A percentile compares a stretch with the other conserved stretches of the same genome.
Conservation (phyloP, 2,113 vertebrate species). For the Salvelinus fontinalis region DNA sequence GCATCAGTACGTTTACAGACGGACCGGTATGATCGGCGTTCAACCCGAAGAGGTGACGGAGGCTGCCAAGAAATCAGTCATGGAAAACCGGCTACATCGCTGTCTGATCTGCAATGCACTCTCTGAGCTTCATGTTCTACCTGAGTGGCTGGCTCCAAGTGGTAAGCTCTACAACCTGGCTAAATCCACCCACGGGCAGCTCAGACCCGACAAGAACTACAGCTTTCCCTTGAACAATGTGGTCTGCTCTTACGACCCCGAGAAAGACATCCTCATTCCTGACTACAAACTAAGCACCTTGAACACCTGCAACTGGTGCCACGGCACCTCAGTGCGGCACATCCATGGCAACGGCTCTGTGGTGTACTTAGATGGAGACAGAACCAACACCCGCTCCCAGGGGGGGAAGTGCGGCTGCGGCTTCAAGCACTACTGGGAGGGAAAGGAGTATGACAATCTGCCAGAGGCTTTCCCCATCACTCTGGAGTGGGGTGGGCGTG, state of each 20-base stretch:
- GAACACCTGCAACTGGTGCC: slow-evolving; percentile 93
- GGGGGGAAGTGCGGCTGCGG: slow-evolving; percentile 97
- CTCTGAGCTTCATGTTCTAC: slow-evolving; percentile 89
- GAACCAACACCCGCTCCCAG: slow-evolving; percentile 87
- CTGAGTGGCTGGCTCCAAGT: slow-evolving; percentile 89
- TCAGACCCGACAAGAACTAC: slow-evolving; percentile 95
- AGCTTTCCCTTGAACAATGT: slow-evolving; percentile 94
- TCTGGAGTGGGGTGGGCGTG: slow-evolving; percentile 94
- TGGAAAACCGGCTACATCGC: slow-evolving; percentile 93
- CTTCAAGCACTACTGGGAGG: slow-evolving; percentile 98
- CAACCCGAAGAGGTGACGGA: slow-evolving; percentile 97
- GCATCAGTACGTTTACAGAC: slow-evolving; percentile 95
- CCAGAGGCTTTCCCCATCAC: slow-evolving; percentile 98
- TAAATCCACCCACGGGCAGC: slow-evolving; percentile 88
- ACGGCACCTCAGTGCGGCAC: slow-evolving; percentile 86
- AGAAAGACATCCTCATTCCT: slow-evolving; percentile 85
- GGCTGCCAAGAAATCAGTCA: slow-evolving; percentile 89
- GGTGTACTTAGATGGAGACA: slow-evolving; percentile 90
- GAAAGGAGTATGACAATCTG: slow-evolving; percentile 95
- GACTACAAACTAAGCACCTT: slow-evolving; percentile 92
- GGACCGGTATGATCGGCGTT: slow-evolving; percentile 93
- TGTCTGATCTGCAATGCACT: slow-evolving; percentile 94
- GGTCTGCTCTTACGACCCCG: slow-evolving; percentile 90
- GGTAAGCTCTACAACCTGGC: slow-evolving; percentile 95
- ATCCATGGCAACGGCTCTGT: slow-evolving; percentile 88